These are phyloP conservation scores for Pseudomyrmex pallidus DNA, from an alignment of 1,140 invertebrate species.

Conservation along the genomic window DNA sequence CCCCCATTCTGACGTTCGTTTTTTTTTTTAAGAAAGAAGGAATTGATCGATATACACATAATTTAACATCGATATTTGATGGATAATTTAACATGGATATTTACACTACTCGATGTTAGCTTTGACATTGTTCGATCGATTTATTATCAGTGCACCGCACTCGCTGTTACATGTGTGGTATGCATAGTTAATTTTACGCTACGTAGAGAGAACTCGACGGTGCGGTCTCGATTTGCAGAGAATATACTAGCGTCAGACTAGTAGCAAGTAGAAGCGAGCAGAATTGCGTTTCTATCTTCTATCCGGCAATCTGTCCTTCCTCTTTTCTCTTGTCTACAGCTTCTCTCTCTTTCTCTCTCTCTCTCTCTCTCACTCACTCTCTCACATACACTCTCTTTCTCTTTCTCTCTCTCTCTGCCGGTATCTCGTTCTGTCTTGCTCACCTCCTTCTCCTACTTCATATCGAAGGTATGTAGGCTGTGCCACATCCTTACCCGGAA, in stretches of 20 bases:
- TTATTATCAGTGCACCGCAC: neutral
- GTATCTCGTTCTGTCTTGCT: conserved; percentile 63
- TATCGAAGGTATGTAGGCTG: conserved; percentile 84
- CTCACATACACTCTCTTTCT: conserved; percentile 32
- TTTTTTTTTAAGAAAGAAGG: neutral
- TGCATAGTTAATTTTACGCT: neutral
- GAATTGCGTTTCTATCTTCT: conserved; percentile 49
- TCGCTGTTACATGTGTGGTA: too few relatives aligned
- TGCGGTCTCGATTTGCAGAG: conserved; percentile 23
- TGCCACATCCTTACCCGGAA: conserved; percentile 85
- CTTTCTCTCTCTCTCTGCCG: conserved; percentile 44
- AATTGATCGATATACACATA: neutral
- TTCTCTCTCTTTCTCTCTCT: neutral
- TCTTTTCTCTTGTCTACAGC: neutral
- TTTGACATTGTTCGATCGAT: neutral
- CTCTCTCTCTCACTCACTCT: neutral
- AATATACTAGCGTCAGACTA: neutral
- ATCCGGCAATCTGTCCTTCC: conserved; percentile 17
- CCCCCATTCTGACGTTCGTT: neutral
- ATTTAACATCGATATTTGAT: neutral
- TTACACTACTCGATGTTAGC: neutral
- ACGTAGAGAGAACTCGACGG: neutral
- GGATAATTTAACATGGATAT: neutral
- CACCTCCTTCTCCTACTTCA: conserved; percentile 71
- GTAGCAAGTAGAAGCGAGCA: conserved; percentile 13